phyloP scores from a whole-genome alignment of 2,797 vertebrate genomes.

The Brachymystax lenok region DNA sequence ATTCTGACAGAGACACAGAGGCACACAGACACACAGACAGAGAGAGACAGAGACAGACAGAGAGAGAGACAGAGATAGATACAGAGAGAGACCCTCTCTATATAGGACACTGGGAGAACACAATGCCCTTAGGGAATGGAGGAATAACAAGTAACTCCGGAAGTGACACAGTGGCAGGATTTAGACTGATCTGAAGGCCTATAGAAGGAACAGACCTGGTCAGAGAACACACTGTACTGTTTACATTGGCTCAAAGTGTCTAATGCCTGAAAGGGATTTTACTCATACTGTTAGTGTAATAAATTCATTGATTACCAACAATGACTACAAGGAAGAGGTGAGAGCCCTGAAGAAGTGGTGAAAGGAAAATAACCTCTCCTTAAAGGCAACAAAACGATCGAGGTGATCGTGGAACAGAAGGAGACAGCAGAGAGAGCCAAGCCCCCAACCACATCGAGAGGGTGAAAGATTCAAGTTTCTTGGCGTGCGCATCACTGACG shows the following conservation, averaged over 20 bases:
- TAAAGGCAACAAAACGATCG: no score
- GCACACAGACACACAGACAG: background rate
- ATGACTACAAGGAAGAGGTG: no score
- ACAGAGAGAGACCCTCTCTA: constrained; percentile 26
- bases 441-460: no score
- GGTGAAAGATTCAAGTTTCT: no score
- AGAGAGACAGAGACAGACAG: background rate
- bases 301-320: no score
- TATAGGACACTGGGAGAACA: constrained; percentile 55
- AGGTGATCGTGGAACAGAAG: no score
- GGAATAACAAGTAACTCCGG: constrained; percentile 33
- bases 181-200: constrained; percentile 22
- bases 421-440: no score
- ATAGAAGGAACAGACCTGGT: constrained; percentile 27
- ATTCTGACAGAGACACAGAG: constrained; percentile 62
- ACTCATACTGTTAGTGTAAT: no score
- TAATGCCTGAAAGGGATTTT: no score
- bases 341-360: no score
- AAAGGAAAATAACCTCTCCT: no score
- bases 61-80: background rate
- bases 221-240: background rate
- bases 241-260: background rate
- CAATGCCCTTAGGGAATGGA: constrained; percentile 53
- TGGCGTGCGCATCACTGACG: no score
- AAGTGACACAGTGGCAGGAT: constrained; percentile 7